Conservation (phyloP, 2,797 vertebrate genomes). For the Heliangelus exortis region DNA sequence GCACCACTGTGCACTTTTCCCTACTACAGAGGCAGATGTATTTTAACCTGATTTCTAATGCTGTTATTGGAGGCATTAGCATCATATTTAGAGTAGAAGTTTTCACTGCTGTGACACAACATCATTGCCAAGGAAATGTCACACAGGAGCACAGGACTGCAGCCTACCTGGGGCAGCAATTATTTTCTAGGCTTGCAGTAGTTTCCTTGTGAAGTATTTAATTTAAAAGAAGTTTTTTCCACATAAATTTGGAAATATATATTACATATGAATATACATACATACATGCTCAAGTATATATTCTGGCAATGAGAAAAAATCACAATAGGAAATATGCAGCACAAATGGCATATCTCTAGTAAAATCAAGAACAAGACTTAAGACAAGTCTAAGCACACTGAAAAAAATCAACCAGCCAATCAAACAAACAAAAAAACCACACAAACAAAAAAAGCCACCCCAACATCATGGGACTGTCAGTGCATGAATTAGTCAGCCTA, state of each 20-base stretch:
- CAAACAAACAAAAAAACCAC: neutral
- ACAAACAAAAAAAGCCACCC: neutral
- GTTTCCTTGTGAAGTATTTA: neutral
- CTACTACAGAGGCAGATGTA: neutral
- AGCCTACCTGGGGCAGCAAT: neutral
- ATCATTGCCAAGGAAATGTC: neutral
- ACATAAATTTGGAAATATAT: neutral
- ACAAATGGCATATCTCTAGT: neutral
- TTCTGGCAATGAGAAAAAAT: neutral
- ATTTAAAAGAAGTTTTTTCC: neutral
- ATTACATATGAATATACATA: neutral
- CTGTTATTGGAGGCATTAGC: neutral
- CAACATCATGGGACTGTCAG: neutral
- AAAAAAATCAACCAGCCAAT: neutral
- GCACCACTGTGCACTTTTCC: neutral
- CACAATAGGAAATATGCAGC: neutral
- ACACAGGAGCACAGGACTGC: neutral
- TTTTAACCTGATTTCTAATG: neutral
- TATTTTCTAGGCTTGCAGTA: neutral
- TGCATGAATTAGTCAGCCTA: slow-evolving; percentile 19
- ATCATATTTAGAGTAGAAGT: neutral
- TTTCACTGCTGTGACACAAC: neutral
- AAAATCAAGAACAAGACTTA: neutral
- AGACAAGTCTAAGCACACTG: neutral
- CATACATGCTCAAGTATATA: neutral